Conservation (phyloP, 2,888 invertebrate genomes). For the Pelosia muscerda region DNA sequence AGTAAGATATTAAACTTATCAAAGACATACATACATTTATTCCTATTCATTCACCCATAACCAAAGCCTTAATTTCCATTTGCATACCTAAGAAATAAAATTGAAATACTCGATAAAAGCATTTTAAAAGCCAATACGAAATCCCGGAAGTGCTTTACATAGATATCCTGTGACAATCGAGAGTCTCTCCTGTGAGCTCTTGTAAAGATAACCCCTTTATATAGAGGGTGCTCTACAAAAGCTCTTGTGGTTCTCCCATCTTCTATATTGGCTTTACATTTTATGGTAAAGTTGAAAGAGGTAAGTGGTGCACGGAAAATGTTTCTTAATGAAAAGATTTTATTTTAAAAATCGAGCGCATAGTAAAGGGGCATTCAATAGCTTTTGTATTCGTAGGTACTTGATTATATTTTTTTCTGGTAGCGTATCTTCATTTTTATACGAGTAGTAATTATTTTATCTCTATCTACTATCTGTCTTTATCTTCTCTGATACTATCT, state of each 20-base stretch:
- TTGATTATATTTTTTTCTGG: background rate
- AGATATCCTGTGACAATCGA: slow-evolving; percentile 53
- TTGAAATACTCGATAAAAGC: background rate
- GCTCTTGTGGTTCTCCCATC: slow-evolving; percentile 40
- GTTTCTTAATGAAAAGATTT: slow-evolving; percentile 7
- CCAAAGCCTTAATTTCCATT: background rate
- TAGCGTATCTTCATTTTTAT: too few species aligned
- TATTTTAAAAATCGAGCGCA: background rate
- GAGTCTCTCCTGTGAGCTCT: slow-evolving; percentile 40
- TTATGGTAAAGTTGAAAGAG: slow-evolving; percentile 45
- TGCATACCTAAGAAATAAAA: background rate
- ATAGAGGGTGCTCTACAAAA: slow-evolving; percentile 60
- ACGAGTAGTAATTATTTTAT: too few species aligned
- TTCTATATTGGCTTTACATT: slow-evolving; percentile 45
- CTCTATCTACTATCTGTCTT: too few species aligned
- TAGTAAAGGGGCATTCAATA: background rate
- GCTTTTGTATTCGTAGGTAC: background rate
- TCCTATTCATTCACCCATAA: background rate
- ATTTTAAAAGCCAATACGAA: slow-evolving; percentile 19
- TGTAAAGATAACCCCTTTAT: slow-evolving; percentile 67
- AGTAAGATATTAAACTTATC: too few species aligned
- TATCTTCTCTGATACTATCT: too few species aligned
- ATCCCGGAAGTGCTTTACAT: slow-evolving; percentile 30
- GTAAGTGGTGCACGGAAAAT: slow-evolving; percentile 15
- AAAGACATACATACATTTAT: background rate